Percentiles rank a stretch among this genome's conserved stretches.
Conservation (phyloP, 2,797 vertebrate genomes). For the Chloroceryle amazona region DNA sequence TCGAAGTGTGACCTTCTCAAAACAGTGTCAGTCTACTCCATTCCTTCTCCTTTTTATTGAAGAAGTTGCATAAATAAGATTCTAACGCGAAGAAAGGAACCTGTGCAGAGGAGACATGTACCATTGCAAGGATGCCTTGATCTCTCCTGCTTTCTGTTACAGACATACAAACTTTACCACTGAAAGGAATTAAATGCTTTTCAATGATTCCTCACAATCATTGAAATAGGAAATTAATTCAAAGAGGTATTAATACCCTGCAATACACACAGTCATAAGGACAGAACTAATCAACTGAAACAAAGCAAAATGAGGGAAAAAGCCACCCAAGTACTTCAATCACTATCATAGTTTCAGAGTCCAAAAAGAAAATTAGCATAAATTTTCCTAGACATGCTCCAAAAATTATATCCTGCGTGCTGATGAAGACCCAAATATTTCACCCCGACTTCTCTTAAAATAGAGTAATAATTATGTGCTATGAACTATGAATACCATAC, state of each 20-base stretch:
- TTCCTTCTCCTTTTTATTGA: not conserved
- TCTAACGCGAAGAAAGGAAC: not conserved
- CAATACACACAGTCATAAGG: not conserved
- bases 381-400: not conserved
- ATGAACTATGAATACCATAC: not conserved
- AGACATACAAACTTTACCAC: not conserved
- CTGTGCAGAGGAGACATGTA: not conserved
- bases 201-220: not conserved
- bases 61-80: not conserved
- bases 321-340: not conserved
- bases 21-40: not conserved
- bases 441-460: not conserved
- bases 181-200: not conserved
- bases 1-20: not conserved
- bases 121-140: not conserved
- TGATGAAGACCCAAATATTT: not conserved
- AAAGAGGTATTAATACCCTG: not conserved
- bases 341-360: not conserved
- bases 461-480: slow-evolving; percentile 14
- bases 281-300: slow-evolving; percentile 5
- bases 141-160: not conserved
- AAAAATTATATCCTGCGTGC: not conserved
- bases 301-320: not conserved
- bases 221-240: not conserved
- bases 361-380: not conserved